Evolutionary conservation across 2,797 vertebrate genomes (phyloP).

Genomic region (Acanthis flammea): DNA sequence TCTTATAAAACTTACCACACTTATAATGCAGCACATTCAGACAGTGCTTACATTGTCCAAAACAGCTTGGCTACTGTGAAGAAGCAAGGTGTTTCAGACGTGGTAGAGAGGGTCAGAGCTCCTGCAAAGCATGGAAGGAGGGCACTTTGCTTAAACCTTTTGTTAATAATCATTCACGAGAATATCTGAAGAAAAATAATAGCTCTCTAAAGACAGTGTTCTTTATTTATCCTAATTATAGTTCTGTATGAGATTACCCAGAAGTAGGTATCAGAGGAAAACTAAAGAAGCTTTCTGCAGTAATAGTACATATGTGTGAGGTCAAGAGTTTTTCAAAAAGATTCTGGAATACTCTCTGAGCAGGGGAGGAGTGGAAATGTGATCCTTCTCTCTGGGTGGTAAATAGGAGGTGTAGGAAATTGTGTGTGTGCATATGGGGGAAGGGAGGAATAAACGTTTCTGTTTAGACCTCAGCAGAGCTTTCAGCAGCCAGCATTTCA

Average conservation of each 20-base stretch:
- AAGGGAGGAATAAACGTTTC: background rate
- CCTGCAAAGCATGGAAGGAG: background rate
- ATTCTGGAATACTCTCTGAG: conserved; percentile 12
- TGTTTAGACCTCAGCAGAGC: conserved; percentile 7
- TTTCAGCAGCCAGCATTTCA: conserved; percentile 27
- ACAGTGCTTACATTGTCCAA: background rate
- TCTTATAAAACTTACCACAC: background rate
- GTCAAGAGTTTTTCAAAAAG: conserved; percentile 40
- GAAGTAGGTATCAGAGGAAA: conserved; percentile 14
- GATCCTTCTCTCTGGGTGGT: conserved; percentile 47
- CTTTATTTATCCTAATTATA: conserved; percentile 9
- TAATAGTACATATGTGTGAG: background rate
- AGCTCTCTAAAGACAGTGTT: background rate
- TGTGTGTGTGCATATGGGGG: background rate
- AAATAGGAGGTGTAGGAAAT: conserved; percentile 41
- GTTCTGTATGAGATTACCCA: background rate
- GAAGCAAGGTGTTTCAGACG: background rate
- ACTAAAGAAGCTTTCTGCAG: conserved; percentile 8
- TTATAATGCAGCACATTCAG: background rate
- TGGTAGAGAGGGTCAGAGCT: background rate
- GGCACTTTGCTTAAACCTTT: background rate
- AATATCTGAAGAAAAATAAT: conserved; percentile 14
- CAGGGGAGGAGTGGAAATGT: conserved; percentile 20
- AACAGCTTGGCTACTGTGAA: background rate
- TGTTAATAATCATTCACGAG: background rate